Evolutionary conservation across 2,113 vertebrate genomes (phyloP), one percentile per base, ranked within the genome.

Genomic region (Eurypyga helias): DNA sequence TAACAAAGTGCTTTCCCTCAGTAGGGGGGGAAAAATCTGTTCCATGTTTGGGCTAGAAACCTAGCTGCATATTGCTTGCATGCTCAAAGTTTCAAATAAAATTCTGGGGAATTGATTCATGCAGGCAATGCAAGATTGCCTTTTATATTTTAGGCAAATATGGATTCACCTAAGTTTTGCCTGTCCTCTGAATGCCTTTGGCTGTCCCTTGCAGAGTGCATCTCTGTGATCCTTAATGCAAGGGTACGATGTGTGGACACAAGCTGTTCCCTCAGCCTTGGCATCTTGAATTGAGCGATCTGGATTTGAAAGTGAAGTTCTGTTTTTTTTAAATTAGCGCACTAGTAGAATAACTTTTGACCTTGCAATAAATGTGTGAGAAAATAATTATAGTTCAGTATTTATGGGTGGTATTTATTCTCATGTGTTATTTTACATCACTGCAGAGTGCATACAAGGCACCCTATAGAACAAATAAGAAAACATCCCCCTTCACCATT

Each of bases 371-470:
- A 94, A 95, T 0, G 6, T 61, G 83, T 2, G 31, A 89, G 64
- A 88, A 95, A 94, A 94, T 97, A 90, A 93, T 91, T 95, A 76
- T 79, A 78, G 41, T 89, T 95, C 54, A 73, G 66, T 92, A 94
- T 93, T 97, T 95, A 90, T 80, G 79, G 76, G 57, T 76, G 58
- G 14, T 77, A 75, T 91, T 90, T 91, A 95, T 71, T 51, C 55
- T 92, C n/a, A 29, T 81, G 55, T 94, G 83, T 92, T 95, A 82
- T 76, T 87, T 90, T 83, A 69, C 61, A 75, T 88, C 41, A 26
- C 62, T 94, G 45, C n/a, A 43, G 60, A 88, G 60, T 88, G 41
- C 64, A 70, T 72, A 45, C 26, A 58, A 77, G 71, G 51, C 52
- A 41, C 33, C 33, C 38, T 18, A 31, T 8, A 65, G 36, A 65